Percentiles rank a stretch among this genome's conserved stretches.
Conservation (phyloP, 1,140 invertebrate species). For the Microplitis demolitor region DNA sequence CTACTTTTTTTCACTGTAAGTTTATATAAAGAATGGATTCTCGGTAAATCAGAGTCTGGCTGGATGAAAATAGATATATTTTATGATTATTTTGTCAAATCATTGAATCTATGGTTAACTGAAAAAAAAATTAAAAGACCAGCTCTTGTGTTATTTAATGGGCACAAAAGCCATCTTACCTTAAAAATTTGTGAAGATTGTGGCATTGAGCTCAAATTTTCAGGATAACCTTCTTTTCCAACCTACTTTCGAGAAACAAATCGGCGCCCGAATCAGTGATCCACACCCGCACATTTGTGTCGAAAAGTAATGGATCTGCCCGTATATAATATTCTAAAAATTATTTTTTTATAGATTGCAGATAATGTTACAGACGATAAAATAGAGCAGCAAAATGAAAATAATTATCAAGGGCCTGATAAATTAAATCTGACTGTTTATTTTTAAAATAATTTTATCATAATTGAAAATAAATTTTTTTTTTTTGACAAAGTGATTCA, state of each 20-base stretch:
- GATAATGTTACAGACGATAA: slow-evolving; percentile 64
- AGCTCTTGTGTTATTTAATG: slow-evolving; percentile 46
- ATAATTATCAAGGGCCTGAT: slow-evolving; percentile 17
- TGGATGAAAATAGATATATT: slow-evolving; percentile 54
- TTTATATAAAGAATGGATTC: slow-evolving; percentile 43
- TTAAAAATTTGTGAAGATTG: slow-evolving; percentile 49
- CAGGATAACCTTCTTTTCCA: too few species aligned
- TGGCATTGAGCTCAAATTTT: too few species aligned
- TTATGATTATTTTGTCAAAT: slow-evolving; percentile 54
- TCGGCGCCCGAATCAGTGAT: too few species aligned
- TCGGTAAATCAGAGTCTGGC: slow-evolving; percentile 48
- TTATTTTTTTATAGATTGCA: slow-evolving; percentile 57
- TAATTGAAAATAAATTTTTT: neutral
- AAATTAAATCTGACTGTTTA: slow-evolving; percentile 65
- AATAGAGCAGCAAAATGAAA: slow-evolving; percentile 51
- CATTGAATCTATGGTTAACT: slow-evolving; percentile 43
- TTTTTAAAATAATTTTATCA: neutral
- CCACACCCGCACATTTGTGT: too few species aligned
- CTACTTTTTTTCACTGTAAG: slow-evolving; percentile 39
- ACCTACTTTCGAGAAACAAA: too few species aligned
- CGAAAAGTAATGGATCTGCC: too few species aligned
- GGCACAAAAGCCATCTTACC: slow-evolving; percentile 33
- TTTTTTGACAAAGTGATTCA: neutral
- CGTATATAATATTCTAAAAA: neutral
- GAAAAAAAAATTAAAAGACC: slow-evolving; percentile 45